Evolutionary conservation across 2,888 invertebrate species (phyloP).

Genomic region (Clunio marinus): DNA sequence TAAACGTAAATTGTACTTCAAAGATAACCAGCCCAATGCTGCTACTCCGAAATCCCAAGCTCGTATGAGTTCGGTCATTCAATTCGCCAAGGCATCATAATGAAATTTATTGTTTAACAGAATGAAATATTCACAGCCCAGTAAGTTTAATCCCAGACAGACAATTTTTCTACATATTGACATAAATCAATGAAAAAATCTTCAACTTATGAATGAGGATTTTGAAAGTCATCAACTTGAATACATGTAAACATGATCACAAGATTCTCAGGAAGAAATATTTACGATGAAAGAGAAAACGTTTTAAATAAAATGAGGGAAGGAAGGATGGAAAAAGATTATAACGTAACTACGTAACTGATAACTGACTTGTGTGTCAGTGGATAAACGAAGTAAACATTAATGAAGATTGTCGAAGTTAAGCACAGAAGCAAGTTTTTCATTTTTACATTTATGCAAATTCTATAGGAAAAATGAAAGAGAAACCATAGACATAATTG

Average conservation of each 20-base stretch:
- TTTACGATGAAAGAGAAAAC: constrained; percentile 16
- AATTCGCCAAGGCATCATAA: constrained; percentile 72
- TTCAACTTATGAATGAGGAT: too few species aligned
- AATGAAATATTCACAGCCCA: not conserved
- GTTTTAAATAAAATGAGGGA: constrained; percentile 7
- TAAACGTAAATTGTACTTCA: constrained; percentile 74
- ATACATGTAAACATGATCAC: constrained; percentile 30
- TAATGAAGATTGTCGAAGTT: constrained; percentile 11
- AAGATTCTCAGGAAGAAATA: constrained; percentile 33
- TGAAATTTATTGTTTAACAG: constrained; percentile 32
- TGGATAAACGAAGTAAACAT: too few species aligned
- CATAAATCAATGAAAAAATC: not conserved
- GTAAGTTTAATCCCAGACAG: constrained; percentile 10
- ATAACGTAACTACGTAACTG: too few species aligned
- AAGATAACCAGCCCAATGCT: constrained; percentile 54
- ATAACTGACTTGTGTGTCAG: too few species aligned
- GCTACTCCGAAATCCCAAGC: constrained; percentile 44
- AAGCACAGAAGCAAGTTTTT: constrained; percentile 25
- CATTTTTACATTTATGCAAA: constrained; percentile 31
- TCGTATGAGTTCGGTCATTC: constrained; percentile 72
- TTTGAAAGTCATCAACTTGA: not conserved
- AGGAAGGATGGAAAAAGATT: not conserved
- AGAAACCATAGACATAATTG: constrained; percentile 11
- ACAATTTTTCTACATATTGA: not conserved
- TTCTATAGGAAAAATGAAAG: constrained; percentile 22